Conservation (phyloP, 1,140 invertebrate genomes). For the Luehdorfia chinensis region DNA sequence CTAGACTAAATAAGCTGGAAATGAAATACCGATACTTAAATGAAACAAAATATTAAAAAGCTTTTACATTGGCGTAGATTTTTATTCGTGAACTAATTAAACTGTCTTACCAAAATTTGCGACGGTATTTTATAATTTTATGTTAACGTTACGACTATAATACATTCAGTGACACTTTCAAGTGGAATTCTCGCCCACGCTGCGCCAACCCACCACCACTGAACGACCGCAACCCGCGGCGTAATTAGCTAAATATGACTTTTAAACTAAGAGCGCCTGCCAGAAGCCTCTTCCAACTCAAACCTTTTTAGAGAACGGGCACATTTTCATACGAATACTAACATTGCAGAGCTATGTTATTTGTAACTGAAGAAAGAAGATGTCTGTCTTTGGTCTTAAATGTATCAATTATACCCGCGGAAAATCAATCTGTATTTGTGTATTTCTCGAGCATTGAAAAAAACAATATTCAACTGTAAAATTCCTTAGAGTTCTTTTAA, state of each 20-base stretch:
- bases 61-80: too few relatives aligned
- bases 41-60: too few relatives aligned
- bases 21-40: too few relatives aligned
- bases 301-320: conserved; percentile 35
- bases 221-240: conserved; percentile 38
- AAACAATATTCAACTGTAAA: too few relatives aligned
- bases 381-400: too few relatives aligned
- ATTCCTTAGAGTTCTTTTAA: too few relatives aligned
- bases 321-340: conserved; percentile 34
- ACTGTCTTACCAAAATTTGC: neutral
- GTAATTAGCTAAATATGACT: conserved; percentile 69
- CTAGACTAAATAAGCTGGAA: too few relatives aligned
- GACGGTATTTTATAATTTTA: neutral
- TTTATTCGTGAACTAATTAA: too few relatives aligned
- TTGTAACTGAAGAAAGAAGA: conserved; percentile 3
- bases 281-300: conserved; percentile 33
- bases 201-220: conserved; percentile 23
- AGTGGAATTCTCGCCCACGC: conserved; percentile 34
- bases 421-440: too few relatives aligned
- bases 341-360: conserved; percentile 1
- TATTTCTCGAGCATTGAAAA: too few relatives aligned
- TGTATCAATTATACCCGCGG: too few relatives aligned
- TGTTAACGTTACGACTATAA: conserved; percentile 21
- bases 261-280: conserved; percentile 53
- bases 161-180: conserved; percentile 43